Evolutionary conservation across 2,113 vertebrate genomes (phyloP).

Genomic region (Phyllopteryx taeniolatus): DNA sequence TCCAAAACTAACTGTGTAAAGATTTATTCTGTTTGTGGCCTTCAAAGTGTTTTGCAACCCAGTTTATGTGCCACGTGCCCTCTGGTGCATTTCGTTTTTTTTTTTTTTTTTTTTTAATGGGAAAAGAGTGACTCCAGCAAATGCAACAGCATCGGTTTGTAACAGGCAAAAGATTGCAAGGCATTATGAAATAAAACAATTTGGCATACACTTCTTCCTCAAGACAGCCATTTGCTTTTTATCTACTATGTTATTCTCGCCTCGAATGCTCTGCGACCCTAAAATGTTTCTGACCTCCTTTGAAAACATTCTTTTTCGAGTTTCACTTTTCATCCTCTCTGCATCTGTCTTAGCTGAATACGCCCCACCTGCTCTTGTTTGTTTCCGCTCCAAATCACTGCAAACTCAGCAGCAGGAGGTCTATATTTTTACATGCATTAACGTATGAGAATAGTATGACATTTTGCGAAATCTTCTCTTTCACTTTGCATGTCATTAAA

Average conservation of each 20-base stretch:
- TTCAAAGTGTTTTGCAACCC: constrained; percentile 38
- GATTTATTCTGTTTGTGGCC: constrained; percentile 24
- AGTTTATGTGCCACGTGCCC: constrained; percentile 30
- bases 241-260: constrained; percentile 37
- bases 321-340: constrained; percentile 12
- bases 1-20: constrained; percentile 23
- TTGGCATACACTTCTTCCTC: constrained; percentile 16
- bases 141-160: background rate
- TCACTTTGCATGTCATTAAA: background rate
- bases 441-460: background rate
- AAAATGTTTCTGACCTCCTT: constrained; percentile 41
- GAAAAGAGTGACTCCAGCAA: constrained; percentile 7
- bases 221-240: constrained; percentile 50
- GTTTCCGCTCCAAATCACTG: background rate
- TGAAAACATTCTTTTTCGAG: constrained; percentile 24
- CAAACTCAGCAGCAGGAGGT: too few species aligned
- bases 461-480: background rate
- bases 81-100: constrained; percentile 16
- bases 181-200: constrained; percentile 13
- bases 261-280: constrained; percentile 42
- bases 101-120: constrained; percentile 1
- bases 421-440: background rate
- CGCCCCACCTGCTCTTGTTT: background rate
- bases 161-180: constrained; percentile 14
- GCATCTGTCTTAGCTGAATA: constrained; percentile 2